Percentiles rank a stretch among this genome's conserved stretches.
These are phyloP conservation scores for Sigmodon hispidus DNA, from an alignment of 2,113 vertebrate species.

Conservation along the genomic window DNA sequence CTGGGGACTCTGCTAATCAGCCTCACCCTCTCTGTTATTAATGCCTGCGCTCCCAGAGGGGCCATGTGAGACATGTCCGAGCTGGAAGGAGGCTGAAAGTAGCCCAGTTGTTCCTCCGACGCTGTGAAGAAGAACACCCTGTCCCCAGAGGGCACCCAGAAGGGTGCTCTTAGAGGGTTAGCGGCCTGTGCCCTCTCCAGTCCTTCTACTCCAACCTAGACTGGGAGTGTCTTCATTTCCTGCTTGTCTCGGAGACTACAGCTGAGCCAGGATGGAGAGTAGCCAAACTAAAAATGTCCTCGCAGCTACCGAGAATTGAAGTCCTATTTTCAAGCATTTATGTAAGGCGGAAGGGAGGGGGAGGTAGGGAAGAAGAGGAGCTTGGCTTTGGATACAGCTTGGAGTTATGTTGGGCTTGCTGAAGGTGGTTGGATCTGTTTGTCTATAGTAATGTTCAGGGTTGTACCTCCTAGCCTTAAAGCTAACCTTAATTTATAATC, in stretches of 20 bases:
- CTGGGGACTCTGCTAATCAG: background rate
- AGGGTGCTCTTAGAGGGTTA: background rate
- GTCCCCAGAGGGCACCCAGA: background rate
- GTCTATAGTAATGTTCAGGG: background rate
- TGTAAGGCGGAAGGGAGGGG: background rate
- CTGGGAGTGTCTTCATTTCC: background rate
- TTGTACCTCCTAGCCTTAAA: background rate
- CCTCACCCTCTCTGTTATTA: background rate
- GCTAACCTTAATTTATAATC: slow-evolving; percentile 30
- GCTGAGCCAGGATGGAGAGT: background rate
- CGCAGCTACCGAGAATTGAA: background rate
- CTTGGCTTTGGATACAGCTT: background rate
- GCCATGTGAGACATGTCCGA: background rate
- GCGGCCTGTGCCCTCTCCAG: too few species aligned
- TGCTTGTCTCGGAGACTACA: background rate
- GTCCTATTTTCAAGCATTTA: background rate
- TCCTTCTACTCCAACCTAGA: background rate
- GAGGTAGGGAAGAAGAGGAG: background rate
- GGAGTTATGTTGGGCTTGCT: background rate
- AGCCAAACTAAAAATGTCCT: background rate
- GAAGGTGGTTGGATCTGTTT: background rate
- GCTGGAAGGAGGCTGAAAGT: background rate
- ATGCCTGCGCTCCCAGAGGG: background rate
- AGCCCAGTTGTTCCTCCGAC: background rate
- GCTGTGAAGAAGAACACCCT: background rate